phyloP scores from a whole-genome alignment of 2,888 invertebrate species.

The Phortica okadai region DNA sequence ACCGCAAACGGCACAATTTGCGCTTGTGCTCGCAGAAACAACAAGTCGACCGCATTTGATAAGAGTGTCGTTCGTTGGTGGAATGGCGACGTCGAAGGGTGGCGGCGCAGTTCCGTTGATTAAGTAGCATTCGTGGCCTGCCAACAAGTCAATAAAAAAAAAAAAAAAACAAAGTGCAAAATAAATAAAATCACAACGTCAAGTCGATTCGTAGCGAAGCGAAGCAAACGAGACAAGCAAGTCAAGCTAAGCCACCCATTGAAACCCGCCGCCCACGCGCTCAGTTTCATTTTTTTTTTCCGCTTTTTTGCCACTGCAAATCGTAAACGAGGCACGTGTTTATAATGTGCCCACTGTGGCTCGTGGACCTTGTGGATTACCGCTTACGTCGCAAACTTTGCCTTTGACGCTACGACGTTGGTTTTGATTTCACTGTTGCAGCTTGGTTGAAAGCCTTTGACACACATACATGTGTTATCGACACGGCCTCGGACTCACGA shows the following conservation, averaged over 20 bases:
- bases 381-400: neutral
- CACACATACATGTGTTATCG: neutral
- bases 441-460: slow-evolving; percentile 17
- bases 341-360: slow-evolving; percentile 19
- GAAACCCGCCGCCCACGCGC: slow-evolving; percentile 28
- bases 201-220: neutral
- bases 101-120: slow-evolving; percentile 69
- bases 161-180: slow-evolving; percentile 58
- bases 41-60: slow-evolving; percentile 65
- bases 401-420: neutral
- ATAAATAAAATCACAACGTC: slow-evolving; percentile 29
- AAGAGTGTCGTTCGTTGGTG: slow-evolving; percentile 34
- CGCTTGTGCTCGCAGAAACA: slow-evolving; percentile 1
- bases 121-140: slow-evolving; percentile 67
- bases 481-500: no score
- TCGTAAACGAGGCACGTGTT: slow-evolving; percentile 25
- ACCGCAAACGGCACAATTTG: slow-evolving; percentile 15
- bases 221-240: neutral
- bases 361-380: slow-evolving; percentile 3
- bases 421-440: slow-evolving; percentile 21
- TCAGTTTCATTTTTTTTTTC: slow-evolving; percentile 31
- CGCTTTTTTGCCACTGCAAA: neutral
- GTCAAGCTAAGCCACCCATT: slow-evolving; percentile 42
- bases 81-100: slow-evolving; percentile 52
- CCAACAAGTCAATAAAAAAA: slow-evolving; percentile 62